These are phyloP conservation scores for Triplophysa siluroides DNA, from an alignment of 2,113 vertebrate species.

Conservation along the genomic window DNA sequence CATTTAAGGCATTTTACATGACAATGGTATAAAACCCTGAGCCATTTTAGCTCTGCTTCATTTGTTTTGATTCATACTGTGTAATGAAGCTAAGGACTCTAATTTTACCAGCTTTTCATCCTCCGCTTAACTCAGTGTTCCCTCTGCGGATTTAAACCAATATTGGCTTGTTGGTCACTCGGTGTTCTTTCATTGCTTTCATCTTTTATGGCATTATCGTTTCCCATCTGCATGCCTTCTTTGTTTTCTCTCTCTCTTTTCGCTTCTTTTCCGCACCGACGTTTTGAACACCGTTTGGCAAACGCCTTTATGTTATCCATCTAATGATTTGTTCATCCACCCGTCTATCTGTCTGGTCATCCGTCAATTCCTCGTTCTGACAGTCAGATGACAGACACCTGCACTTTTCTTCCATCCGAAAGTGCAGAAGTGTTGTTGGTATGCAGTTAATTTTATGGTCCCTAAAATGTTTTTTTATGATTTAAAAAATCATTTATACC, in stretches of 20 bases:
- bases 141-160: constrained; percentile 73
- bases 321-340: constrained; percentile 53
- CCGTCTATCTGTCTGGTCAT: constrained; percentile 54
- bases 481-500: no score
- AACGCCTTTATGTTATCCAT: constrained; percentile 68
- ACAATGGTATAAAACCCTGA: constrained; percentile 62
- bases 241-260: constrained; percentile 61
- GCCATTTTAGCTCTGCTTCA: constrained; percentile 61
- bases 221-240: constrained; percentile 68
- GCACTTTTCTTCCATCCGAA: constrained; percentile 2
- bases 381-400: constrained; percentile 34
- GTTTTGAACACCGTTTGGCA: constrained; percentile 62
- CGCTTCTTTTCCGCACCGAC: constrained; percentile 39
- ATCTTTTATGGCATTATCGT: constrained; percentile 70
- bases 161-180: constrained; percentile 66
- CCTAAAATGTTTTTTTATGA: no score
- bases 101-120: constrained; percentile 63
- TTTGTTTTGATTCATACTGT: constrained; percentile 76
- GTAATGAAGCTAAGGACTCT: constrained; percentile 65
- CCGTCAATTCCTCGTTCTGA: constrained; percentile 28
- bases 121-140: constrained; percentile 59
- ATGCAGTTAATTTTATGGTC: no score
- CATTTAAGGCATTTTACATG: constrained; percentile 66
- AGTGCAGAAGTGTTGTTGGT: not conserved
- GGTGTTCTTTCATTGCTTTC: constrained; percentile 60